Evolutionary conservation across 2,888 invertebrate species (phyloP).

Genomic region (Ferdinandea cuprea): DNA sequence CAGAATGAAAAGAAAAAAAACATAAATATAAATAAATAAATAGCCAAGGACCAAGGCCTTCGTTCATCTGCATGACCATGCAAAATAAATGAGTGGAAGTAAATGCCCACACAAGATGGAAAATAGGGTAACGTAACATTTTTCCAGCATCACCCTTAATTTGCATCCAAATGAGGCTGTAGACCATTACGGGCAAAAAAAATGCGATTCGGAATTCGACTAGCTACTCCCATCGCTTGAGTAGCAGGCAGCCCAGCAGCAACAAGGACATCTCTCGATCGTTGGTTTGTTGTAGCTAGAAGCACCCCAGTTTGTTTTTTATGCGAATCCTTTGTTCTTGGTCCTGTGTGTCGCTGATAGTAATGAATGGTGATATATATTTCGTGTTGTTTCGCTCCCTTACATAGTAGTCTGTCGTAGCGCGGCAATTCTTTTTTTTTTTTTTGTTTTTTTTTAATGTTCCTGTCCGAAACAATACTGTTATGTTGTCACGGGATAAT

Average conservation of each 20-base stretch:
- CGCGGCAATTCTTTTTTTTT: slow-evolving; percentile 47
- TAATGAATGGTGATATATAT: slow-evolving; percentile 73
- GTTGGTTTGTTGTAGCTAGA: slow-evolving; percentile 18
- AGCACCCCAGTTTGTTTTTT: slow-evolving; percentile 53
- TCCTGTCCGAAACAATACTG: slow-evolving; percentile 75
- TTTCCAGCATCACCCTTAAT: slow-evolving; percentile 72
- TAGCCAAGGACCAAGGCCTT: slow-evolving; percentile 39
- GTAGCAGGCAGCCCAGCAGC: slow-evolving; percentile 17
- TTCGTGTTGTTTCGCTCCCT: slow-evolving; percentile 59
- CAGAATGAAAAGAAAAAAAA: slow-evolving; percentile 17
- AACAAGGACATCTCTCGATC: slow-evolving; percentile 69
- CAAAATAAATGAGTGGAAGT: slow-evolving; percentile 70
- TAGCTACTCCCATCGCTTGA: slow-evolving; percentile 50
- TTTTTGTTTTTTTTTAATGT: slow-evolving; percentile 50
- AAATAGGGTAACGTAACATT: slow-evolving; percentile 67
- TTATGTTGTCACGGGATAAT: slow-evolving; percentile 75
- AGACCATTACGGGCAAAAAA: slow-evolving; percentile 26
- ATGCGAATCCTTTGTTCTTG: slow-evolving; percentile 69
- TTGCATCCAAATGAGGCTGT: slow-evolving; percentile 73
- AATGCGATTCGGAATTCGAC: slow-evolving; percentile 51
- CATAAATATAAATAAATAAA: slow-evolving; percentile 10
- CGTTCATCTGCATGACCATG: slow-evolving; percentile 74
- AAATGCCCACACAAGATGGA: slow-evolving; percentile 67
- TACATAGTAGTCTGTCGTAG: slow-evolving; percentile 57
- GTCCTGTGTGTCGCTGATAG: slow-evolving; percentile 70